Percentiles rank a stretch among this genome's conserved stretches.
Evolutionary conservation across 2,113 vertebrate species (phyloP).

Genomic region (Xerus inauris): DNA sequence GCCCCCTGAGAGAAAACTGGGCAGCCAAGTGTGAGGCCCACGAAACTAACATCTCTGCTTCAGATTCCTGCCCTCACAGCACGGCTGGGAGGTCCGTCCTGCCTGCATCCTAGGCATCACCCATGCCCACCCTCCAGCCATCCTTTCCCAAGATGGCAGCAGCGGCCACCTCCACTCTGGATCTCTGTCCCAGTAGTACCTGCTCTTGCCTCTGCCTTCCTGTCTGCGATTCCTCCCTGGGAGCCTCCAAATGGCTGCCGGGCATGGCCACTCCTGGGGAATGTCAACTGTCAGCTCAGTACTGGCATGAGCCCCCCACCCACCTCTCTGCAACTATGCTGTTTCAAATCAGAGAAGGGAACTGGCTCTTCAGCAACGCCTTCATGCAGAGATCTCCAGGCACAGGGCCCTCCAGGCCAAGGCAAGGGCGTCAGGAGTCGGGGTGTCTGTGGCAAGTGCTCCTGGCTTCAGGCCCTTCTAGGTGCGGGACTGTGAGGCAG

Average conservation of each 20-base stretch:
- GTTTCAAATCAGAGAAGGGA: not conserved
- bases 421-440: not conserved
- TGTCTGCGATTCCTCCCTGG: fast-evolving
- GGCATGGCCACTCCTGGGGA: not conserved
- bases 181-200: not conserved
- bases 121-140: not conserved
- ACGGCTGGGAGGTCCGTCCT: not conserved
- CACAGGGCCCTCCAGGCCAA: not conserved
- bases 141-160: not conserved
- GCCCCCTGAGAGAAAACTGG: not conserved
- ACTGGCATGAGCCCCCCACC: too few relatives aligned
- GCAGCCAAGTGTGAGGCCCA: not conserved
- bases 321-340: not conserved
- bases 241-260: not conserved
- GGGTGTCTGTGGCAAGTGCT: not conserved
- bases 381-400: not conserved
- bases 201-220: not conserved
- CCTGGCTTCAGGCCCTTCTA: not conserved
- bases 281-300: not conserved
- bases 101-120: not conserved
- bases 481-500: not conserved
- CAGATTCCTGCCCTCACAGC: not conserved
- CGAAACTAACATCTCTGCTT: not conserved
- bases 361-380: not conserved
- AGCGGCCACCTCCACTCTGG: not conserved